Evolutionary conservation across 2,888 invertebrate genomes (phyloP).

Genomic region (Nudaria mundana): DNA sequence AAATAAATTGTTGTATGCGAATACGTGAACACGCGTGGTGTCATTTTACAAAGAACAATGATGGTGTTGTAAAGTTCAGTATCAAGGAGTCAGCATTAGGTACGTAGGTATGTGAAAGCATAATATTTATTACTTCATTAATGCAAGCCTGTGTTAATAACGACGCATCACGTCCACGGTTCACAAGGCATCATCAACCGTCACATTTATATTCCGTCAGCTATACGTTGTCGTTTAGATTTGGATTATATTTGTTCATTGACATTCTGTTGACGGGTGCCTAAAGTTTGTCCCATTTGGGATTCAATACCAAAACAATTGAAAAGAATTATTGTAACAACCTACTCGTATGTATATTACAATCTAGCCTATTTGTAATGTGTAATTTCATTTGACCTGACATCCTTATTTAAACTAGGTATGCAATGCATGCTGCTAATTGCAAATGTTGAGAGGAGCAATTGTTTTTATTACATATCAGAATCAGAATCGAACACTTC

Average conservation of each 20-base stretch:
- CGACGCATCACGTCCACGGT: constrained; percentile 76
- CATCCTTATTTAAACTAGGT: too few species aligned
- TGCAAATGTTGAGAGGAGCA: too few species aligned
- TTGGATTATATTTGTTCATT: constrained; percentile 78
- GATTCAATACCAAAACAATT: constrained; percentile 65
- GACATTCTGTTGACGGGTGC: constrained; percentile 65
- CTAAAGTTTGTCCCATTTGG: constrained; percentile 66
- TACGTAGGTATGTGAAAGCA: constrained; percentile 51
- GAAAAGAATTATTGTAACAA: constrained; percentile 41
- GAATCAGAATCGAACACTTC: too few species aligned
- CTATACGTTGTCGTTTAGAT: constrained; percentile 72
- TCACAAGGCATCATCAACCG: constrained; percentile 70
- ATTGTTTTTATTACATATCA: too few species aligned
- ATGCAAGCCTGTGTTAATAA: constrained; percentile 73
- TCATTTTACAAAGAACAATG: too few species aligned
- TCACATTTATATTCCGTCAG: constrained; percentile 74
- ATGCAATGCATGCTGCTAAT: too few species aligned
- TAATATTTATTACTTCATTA: constrained; percentile 72
- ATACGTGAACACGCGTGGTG: constrained; percentile 42
- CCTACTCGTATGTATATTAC: too few species aligned
- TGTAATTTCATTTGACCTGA: too few species aligned
- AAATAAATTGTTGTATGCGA: constrained; percentile 49
- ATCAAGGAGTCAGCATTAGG: background rate
- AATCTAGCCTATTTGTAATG: too few species aligned
- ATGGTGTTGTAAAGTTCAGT: background rate